Conservation (phyloP, 2,113 vertebrate genomes). For the Xiphophorus couchianus region DNA sequence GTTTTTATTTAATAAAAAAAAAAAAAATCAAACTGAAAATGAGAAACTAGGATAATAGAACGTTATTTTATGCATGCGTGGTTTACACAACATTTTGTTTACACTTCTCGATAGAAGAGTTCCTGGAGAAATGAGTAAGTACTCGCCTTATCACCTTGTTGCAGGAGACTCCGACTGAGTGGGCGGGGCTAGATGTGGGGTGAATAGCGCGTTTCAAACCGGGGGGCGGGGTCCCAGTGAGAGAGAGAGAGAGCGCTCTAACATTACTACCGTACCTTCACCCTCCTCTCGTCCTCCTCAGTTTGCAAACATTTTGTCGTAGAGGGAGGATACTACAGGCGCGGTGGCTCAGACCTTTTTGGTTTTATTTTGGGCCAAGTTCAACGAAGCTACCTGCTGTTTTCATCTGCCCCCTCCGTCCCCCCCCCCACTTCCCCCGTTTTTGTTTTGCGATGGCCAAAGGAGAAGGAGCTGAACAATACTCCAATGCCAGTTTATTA, state of each 20-base stretch:
- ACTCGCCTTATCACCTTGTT: too few relatives aligned
- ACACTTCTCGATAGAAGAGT: too few relatives aligned
- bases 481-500: slow-evolving; percentile 74
- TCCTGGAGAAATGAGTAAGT: too few relatives aligned
- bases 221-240: slow-evolving; percentile 26
- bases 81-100: too few relatives aligned
- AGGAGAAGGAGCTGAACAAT: slow-evolving; percentile 79
- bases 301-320: not conserved
- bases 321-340: not conserved
- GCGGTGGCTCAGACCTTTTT: not conserved
- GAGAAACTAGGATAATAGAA: too few relatives aligned
- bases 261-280: slow-evolving; percentile 40
- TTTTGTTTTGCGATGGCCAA: slow-evolving; percentile 70
- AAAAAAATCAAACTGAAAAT: too few relatives aligned
- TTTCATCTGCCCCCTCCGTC: not conserved
- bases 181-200: slow-evolving; percentile 43
- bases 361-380: not conserved
- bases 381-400: not conserved
- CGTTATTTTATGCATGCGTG: too few relatives aligned
- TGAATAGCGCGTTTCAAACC: slow-evolving; percentile 44
- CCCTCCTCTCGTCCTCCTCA: not conserved
- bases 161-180: too few relatives aligned
- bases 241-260: not conserved
- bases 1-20: too few relatives aligned
- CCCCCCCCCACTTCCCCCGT: too few relatives aligned